Base-by-base conservation (phyloP, 2,113 vertebrate species). In the Ondatra zibethicus region DNA sequence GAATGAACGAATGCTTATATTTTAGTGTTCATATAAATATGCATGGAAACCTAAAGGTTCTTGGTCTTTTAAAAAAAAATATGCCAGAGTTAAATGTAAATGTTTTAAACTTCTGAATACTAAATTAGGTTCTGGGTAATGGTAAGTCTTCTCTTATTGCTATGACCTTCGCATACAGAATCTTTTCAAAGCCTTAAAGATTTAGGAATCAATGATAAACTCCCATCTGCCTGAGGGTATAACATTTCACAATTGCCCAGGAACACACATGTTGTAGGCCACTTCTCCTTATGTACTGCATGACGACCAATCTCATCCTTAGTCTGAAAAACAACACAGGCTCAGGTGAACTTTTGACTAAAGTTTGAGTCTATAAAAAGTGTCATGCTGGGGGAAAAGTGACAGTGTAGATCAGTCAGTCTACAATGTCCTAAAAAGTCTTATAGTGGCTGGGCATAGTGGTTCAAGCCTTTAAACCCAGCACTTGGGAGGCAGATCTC, bases 41-140 rank as follows among this genome's bases (percentile, higher is more conserved):
- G 23, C n/a, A 88, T 87, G 96, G 42, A 95, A 97, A 95, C 95
- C 27, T 12, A 93, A 85, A 78, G 36, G 7, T 77, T 92, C 42
- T 89, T 17, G 7, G 3, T 55, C 47, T 50, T 88, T 52, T 52
- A 14, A 52, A n/a, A n/a, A 31, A 82, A 45, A 65, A 36, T n/a
- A 13, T 88, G 39, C 45, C 42, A 87, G 7, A 93, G 45, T 65
- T 78, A 52, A 36, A 52, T n/a, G 17, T 70, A 89, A 89, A 87
- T 78, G 45, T 66, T 94, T 95, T 92, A 85, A 89, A 91, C 8
- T 92, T 92, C 27, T 36, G 96, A 91, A 82, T 92, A 95, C 12
- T 25, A 1, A 89, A 4, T 58, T 58, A 95, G 66, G 65, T 97
- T 91, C 78, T 42, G 72, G 88, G 66, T 36, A n/a, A 92, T 55